Percentiles rank a stretch among this genome's conserved stretches.
Conservation (phyloP, 2,888 invertebrate genomes). For the Heliothis peltigera region DNA sequence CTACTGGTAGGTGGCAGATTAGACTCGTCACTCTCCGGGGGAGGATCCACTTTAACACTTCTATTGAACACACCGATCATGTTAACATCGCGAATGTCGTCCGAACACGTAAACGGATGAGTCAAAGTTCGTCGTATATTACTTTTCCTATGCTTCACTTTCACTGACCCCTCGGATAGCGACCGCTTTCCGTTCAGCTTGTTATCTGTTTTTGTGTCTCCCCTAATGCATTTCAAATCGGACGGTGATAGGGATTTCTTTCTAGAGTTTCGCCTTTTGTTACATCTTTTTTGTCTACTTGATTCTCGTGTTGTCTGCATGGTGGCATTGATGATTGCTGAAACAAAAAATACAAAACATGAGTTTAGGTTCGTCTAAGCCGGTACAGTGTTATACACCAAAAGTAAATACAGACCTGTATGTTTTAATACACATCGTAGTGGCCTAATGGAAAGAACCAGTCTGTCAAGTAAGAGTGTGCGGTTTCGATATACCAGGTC, state of each 20-base stretch:
- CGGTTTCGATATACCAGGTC: too few species aligned
- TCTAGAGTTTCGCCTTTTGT: constrained; percentile 86
- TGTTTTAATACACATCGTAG: too few species aligned
- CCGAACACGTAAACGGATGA: constrained; percentile 83
- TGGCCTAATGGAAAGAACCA: too few species aligned
- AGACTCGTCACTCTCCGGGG: constrained; percentile 86
- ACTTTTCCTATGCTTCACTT: constrained; percentile 86
- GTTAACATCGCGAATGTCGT: constrained; percentile 79
- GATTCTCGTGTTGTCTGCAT: constrained; percentile 87
- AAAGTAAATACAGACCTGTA: neutral
- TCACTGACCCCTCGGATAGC: constrained; percentile 85
- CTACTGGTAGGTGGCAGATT: constrained; percentile 86
- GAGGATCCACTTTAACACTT: constrained; percentile 76
- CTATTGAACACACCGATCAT: constrained; percentile 77
- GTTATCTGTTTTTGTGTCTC: constrained; percentile 79
- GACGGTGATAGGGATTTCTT: constrained; percentile 88
- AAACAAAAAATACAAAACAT: constrained; percentile 62
- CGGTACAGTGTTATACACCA: neutral
- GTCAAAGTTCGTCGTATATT: constrained; percentile 87
- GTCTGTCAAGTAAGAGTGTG: too few species aligned
- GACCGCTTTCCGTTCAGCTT: constrained; percentile 82
- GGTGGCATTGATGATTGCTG: constrained; percentile 82
- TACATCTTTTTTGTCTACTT: constrained; percentile 84
- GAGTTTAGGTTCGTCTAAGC: constrained; percentile 11
- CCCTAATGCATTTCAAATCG: constrained; percentile 81